Evolutionary conservation across 1,140 invertebrate species (phyloP).

Genomic region (Diachasma alloeum): DNA sequence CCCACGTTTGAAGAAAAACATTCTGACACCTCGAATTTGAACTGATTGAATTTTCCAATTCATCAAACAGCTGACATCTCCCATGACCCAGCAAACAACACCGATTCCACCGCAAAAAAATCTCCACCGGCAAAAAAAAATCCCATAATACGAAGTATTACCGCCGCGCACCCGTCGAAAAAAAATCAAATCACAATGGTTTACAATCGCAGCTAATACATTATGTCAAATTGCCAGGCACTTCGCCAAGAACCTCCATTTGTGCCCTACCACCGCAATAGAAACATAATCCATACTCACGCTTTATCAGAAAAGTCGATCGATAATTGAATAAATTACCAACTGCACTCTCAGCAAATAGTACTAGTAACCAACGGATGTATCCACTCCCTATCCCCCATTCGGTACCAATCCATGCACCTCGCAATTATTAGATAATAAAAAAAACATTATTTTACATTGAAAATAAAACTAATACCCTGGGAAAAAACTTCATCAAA

Average conservation of each 20-base stretch:
- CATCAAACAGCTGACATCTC: no score
- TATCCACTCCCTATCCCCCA: neutral
- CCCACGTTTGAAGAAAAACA: no score
- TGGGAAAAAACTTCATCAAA: neutral
- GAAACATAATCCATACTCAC: constrained; percentile 19
- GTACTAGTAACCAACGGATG: constrained; percentile 22
- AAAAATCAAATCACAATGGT: constrained; percentile 44
- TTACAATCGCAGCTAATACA: constrained; percentile 39
- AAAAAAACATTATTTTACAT: neutral
- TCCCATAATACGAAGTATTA: neutral
- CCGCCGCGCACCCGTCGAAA: neutral
- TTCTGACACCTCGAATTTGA: no score
- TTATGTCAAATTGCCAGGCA: constrained; percentile 49
- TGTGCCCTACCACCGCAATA: constrained; percentile 2
- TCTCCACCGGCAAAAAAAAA: neutral
- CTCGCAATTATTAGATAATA: constrained; percentile 25
- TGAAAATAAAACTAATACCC: constrained; percentile 15
- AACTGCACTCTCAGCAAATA: constrained; percentile 26
- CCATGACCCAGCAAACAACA: no score
- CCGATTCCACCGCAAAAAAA: no score
- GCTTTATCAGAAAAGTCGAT: constrained; percentile 54
- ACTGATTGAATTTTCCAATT: no score
- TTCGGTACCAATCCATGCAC: neutral
- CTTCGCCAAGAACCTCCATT: constrained; percentile 9
- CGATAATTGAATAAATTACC: constrained; percentile 59